These are phyloP conservation scores for Apodemia duryi DNA, from an alignment of 2,888 invertebrate species.

Conservation along the genomic window DNA sequence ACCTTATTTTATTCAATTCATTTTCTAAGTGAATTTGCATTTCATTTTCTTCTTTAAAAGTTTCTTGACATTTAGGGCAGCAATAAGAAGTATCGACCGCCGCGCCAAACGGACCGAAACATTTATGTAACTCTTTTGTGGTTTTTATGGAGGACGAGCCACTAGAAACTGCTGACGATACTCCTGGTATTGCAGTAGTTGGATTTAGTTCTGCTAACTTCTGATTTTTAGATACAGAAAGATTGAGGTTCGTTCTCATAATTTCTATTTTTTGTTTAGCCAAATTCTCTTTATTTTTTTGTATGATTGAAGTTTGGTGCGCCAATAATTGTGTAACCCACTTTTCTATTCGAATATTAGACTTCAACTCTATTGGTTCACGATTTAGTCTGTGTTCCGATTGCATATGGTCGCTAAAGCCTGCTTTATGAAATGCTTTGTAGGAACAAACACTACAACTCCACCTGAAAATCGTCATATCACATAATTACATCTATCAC, in stretches of 20 bases:
- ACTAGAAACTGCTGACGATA: neutral
- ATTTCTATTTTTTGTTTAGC: conserved; percentile 42
- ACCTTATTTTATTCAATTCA: conserved; percentile 65
- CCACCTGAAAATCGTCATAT: conserved; percentile 65
- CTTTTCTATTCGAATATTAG: conserved; percentile 65
- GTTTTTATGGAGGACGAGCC: neutral
- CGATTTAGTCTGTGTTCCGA: conserved; percentile 61
- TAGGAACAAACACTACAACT: conserved; percentile 79
- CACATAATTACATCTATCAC: neutral
- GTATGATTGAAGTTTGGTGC: conserved; percentile 49
- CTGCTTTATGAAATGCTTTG: conserved; percentile 75
- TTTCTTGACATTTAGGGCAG: conserved; percentile 56
- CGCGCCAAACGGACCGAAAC: conserved; percentile 53
- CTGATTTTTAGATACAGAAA: neutral
- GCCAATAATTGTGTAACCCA: conserved; percentile 68
- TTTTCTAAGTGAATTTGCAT: conserved; percentile 60
- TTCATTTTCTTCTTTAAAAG: conserved; percentile 40
- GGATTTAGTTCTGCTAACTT: conserved; percentile 11
- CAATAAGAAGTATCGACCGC: conserved; percentile 41
- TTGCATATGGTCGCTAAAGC: conserved; percentile 74
- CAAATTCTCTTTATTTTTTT: conserved; percentile 44
- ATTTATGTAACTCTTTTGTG: conserved; percentile 42
- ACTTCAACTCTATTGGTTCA: conserved; percentile 57
- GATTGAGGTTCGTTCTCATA: conserved; percentile 29
- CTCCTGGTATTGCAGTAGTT: neutral